A percentile compares a stretch with the other conserved stretches of the same genome.
Evolutionary conservation across 2,797 vertebrate genomes (phyloP).

Genomic region (Tarsius wallacei): DNA sequence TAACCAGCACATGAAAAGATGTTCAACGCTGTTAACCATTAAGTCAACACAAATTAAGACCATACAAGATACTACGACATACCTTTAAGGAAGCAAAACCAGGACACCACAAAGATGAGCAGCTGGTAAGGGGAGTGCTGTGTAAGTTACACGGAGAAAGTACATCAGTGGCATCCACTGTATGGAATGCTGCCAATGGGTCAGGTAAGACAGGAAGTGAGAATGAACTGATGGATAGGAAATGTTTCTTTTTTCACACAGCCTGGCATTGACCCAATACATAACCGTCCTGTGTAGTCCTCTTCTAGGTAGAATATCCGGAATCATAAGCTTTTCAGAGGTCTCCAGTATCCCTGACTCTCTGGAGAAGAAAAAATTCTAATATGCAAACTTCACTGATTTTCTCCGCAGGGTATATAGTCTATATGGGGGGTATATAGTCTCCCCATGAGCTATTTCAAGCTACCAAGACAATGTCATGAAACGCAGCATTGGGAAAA

Average conservation of each 20-base stretch:
- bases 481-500: not conserved
- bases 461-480: not conserved
- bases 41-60: slow-evolving; percentile 15
- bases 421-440: too few species aligned
- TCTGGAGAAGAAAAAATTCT: not conserved
- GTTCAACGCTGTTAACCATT: not conserved
- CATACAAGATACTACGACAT: not conserved
- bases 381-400: not conserved
- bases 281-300: not conserved
- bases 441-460: not conserved
- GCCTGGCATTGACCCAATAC: not conserved
- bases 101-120: not conserved
- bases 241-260: not conserved
- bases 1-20: not conserved
- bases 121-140: not conserved
- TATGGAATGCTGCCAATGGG: not conserved
- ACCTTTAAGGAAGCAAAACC: not conserved
- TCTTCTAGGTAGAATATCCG: not conserved
- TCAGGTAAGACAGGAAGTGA: not conserved
- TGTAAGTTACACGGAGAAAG: not conserved
- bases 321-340: not conserved
- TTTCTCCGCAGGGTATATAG: not conserved
- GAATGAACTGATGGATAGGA: not conserved
- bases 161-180: not conserved
- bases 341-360: not conserved